phyloP scores from a whole-genome alignment of 2,888 invertebrate genomes.

The Adela reaumurella region DNA sequence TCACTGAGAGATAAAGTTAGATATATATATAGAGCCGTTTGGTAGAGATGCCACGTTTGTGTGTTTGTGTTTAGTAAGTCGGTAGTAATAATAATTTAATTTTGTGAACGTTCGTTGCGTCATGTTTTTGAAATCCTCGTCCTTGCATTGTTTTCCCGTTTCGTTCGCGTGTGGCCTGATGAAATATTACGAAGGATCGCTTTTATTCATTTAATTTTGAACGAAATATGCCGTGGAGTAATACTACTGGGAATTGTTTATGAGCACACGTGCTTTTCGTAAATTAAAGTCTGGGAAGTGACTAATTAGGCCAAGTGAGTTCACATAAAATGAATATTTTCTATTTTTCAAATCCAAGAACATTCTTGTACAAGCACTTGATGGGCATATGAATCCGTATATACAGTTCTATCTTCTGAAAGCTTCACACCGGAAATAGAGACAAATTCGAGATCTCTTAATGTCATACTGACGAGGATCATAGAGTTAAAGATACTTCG shows the following conservation, averaged over 20 bases:
- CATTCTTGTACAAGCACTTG: too few species aligned
- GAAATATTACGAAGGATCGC: conserved; percentile 48
- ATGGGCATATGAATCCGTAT: too few species aligned
- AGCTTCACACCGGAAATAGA: too few species aligned
- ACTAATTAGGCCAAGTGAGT: neutral
- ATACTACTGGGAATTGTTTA: neutral
- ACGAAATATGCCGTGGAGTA: neutral
- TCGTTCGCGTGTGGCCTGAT: conserved; percentile 45
- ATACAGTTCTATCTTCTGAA: too few species aligned
- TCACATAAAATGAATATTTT: too few species aligned
- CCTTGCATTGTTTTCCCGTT: conserved; percentile 55
- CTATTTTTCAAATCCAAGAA: too few species aligned
- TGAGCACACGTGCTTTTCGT: neutral
- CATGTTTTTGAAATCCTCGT: conserved; percentile 17
- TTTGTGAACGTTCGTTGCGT: neutral
- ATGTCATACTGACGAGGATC: too few species aligned
- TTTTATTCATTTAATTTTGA: conserved; percentile 40
- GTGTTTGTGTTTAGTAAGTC: neutral
- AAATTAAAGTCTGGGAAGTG: neutral
- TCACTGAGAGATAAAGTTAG: too few species aligned
- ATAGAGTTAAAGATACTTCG: too few species aligned
- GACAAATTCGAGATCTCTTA: too few species aligned
- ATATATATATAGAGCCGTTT: too few species aligned
- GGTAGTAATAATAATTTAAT: neutral
- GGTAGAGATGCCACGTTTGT: neutral